phyloP scores from a whole-genome alignment of 2,113 vertebrate species.

The Thomomys bottae region DNA sequence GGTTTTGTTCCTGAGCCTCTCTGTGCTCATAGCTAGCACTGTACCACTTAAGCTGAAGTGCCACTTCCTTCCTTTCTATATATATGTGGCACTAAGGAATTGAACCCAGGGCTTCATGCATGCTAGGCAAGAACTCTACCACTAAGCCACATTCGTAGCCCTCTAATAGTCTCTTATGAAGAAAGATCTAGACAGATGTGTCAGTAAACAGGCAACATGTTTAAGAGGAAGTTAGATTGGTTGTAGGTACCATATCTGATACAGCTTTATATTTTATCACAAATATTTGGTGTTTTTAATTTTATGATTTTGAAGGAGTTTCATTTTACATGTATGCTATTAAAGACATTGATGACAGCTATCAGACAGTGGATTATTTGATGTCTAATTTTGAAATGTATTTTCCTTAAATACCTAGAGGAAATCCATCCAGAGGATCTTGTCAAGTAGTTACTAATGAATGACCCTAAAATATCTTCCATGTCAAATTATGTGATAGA shows the following conservation, averaged over 20 bases:
- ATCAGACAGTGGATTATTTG: not conserved
- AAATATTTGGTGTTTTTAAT: not conserved
- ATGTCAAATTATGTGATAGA: constrained; percentile 21
- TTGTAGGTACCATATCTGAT: not conserved
- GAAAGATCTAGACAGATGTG: not conserved
- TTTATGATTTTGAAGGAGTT: not conserved
- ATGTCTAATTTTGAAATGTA: not conserved
- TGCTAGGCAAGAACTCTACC: too few relatives aligned
- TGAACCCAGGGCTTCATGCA: too few relatives aligned
- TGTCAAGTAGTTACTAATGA: not conserved
- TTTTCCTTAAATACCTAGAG: constrained; percentile 6
- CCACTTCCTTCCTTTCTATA: too few relatives aligned
- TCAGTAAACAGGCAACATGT: not conserved
- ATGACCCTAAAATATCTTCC: not conserved
- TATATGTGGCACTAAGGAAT: too few relatives aligned
- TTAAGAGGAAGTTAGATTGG: not conserved
- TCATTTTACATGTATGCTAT: not conserved
- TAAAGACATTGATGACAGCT: not conserved
- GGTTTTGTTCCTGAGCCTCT: too few relatives aligned
- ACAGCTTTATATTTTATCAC: not conserved
- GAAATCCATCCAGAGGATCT: not conserved
- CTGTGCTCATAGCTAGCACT: too few relatives aligned
- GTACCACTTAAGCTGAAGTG: too few relatives aligned
- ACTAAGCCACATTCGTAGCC: too few relatives aligned
- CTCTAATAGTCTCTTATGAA: not conserved